Percentiles rank a stretch among this genome's conserved stretches.
Evolutionary conservation across 1,140 invertebrate species (phyloP).

Genomic region (Drosophila pandora): DNA sequence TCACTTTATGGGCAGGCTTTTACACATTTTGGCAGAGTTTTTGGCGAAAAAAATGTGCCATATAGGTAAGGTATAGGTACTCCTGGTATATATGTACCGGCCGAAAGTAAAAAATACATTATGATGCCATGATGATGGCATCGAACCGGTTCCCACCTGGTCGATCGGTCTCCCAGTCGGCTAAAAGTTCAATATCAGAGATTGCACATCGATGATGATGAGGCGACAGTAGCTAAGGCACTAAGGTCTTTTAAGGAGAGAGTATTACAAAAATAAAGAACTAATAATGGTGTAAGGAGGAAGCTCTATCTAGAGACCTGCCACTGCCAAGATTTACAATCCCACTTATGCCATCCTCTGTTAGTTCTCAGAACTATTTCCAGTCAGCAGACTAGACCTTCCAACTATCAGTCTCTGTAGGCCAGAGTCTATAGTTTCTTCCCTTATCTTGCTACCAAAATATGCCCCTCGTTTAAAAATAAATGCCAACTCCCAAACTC

Average conservation of each 20-base stretch:
- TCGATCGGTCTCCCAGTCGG: background rate
- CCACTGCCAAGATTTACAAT: constrained; percentile 25
- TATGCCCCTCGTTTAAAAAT: constrained; percentile 20
- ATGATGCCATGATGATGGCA: constrained; percentile 70
- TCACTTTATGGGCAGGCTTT: constrained; percentile 11
- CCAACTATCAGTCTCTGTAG: constrained; percentile 37
- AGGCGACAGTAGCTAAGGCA: constrained; percentile 16
- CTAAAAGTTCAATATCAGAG: constrained; percentile 26
- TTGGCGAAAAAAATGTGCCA: constrained; percentile 42
- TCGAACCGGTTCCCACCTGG: constrained; percentile 58
- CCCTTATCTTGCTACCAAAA: constrained; percentile 27
- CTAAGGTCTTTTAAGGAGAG: too few relatives aligned
- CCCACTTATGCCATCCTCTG: constrained; percentile 55
- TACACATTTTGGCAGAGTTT: constrained; percentile 55
- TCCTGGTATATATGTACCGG: constrained; percentile 26
- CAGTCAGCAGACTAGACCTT: constrained; percentile 26
- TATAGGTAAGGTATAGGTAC: constrained; percentile 15
- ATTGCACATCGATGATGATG: constrained; percentile 25
- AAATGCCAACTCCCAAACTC: constrained; percentile 28
- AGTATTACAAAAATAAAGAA: background rate
- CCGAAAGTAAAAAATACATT: constrained; percentile 51
- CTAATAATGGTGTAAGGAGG: too few relatives aligned
- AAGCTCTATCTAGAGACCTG: background rate
- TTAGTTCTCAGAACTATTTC: constrained; percentile 39
- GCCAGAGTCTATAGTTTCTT: background rate